A percentile compares a stretch with the other conserved stretches of the same genome.
phyloP scores from a whole-genome alignment of 2,113 vertebrate species.

The Dicaeum eximium region DNA sequence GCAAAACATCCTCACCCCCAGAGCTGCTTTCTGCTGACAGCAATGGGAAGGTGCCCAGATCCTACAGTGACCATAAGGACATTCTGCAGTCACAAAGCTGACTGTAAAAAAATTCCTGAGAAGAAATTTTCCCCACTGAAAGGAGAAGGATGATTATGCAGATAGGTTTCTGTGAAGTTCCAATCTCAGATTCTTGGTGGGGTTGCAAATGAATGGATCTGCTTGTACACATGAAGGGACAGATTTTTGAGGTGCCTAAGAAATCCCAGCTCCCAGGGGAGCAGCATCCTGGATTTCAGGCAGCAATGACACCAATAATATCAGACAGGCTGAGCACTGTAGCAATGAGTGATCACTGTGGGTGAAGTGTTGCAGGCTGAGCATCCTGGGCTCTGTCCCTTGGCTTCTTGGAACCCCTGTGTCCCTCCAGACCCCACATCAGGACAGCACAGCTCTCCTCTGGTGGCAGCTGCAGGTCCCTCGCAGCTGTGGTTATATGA shows the following conservation, averaged over 20 bases:
- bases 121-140: not conserved
- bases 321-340: not conserved
- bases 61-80: constrained; percentile 20
- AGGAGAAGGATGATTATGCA: not conserved
- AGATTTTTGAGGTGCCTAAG: not conserved
- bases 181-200: not conserved
- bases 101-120: not conserved
- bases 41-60: not conserved
- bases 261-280: not conserved
- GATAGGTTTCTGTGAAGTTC: not conserved
- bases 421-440: not conserved
- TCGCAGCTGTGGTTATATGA: not conserved
- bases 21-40: constrained; percentile 34
- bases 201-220: not conserved
- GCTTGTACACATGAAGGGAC: not conserved
- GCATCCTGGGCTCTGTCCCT: not conserved
- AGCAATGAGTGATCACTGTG: not conserved
- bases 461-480: not conserved
- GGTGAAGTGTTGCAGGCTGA: not conserved
- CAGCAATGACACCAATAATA: not conserved
- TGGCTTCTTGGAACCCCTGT: not conserved
- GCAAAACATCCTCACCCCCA: not conserved
- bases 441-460: not conserved
- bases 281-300: not conserved
- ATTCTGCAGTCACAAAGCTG: not conserved